phyloP scores from a whole-genome alignment of 2,797 vertebrate species.

The Sebastolobus altivelis region DNA sequence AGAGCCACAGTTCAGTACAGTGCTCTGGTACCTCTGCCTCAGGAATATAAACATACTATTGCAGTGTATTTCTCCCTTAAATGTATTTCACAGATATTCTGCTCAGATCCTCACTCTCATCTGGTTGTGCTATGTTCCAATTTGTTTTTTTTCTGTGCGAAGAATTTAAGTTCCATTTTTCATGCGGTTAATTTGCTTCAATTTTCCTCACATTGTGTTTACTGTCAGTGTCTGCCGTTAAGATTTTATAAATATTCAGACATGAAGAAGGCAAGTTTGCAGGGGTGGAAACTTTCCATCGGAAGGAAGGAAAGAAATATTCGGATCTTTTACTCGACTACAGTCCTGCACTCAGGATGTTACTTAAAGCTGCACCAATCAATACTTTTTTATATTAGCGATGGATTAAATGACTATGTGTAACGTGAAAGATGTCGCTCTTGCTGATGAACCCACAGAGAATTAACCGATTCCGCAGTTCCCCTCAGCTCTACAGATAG shows the following conservation, averaged over 20 bases:
- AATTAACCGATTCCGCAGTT: neutral
- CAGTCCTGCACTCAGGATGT: neutral
- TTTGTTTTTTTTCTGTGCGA: neutral
- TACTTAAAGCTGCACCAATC: neutral
- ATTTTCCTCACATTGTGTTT: neutral
- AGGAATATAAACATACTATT: constrained; percentile 50
- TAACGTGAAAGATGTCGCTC: neutral
- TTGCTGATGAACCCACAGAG: neutral
- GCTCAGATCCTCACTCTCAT: constrained; percentile 29
- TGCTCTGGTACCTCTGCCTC: constrained; percentile 33
- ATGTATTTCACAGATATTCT: constrained; percentile 34
- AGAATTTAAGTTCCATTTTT: neutral
- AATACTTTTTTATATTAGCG: neutral
- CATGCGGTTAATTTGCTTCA: neutral
- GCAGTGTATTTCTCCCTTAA: constrained; percentile 21
- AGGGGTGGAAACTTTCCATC: neutral
- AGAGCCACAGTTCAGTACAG: constrained; percentile 42
- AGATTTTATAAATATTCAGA: neutral
- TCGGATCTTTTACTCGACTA: neutral
- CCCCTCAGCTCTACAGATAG: neutral
- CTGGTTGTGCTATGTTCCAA: neutral
- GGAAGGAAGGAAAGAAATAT: neutral
- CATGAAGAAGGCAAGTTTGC: neutral
- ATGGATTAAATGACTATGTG: neutral
- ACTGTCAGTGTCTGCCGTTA: neutral